A percentile compares a stretch with the other conserved stretches of the same genome.
Conservation (phyloP, 2,113 vertebrate species). For the Elachura formosa region DNA sequence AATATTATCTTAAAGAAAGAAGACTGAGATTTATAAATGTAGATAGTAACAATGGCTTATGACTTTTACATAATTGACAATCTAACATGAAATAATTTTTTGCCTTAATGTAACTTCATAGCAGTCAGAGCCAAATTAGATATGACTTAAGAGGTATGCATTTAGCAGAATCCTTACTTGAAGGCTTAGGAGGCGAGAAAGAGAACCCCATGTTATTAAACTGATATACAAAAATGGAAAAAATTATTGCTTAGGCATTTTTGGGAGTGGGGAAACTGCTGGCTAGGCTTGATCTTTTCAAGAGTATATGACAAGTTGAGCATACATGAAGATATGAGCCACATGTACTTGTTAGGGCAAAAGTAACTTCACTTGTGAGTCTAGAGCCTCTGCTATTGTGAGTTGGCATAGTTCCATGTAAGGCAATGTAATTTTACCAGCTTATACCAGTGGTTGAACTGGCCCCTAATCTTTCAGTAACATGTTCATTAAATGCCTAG, state of each 20-base stretch:
- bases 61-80: not conserved
- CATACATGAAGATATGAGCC: not conserved
- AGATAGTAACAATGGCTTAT: not conserved
- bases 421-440: conserved; percentile 16
- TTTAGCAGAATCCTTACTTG: not conserved
- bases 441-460: not conserved
- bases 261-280: rapidly evolving
- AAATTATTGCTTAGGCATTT: not conserved
- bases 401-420: not conserved
- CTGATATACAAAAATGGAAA: not conserved
- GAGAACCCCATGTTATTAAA: not conserved
- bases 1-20: not conserved
- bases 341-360: not conserved
- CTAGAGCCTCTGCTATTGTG: not conserved
- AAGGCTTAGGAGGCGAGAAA: not conserved
- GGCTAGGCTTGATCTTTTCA: not conserved
- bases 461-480: conserved; percentile 25
- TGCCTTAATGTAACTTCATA: not conserved
- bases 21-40: not conserved
- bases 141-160: not conserved
- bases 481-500: conserved; percentile 36
- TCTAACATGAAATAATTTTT: not conserved
- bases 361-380: conserved; percentile 3
- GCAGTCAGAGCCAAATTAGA: not conserved
- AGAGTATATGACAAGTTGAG: not conserved